Evolutionary conservation across 2,113 vertebrate species (phyloP).

Genomic region (Rhea americana): DNA sequence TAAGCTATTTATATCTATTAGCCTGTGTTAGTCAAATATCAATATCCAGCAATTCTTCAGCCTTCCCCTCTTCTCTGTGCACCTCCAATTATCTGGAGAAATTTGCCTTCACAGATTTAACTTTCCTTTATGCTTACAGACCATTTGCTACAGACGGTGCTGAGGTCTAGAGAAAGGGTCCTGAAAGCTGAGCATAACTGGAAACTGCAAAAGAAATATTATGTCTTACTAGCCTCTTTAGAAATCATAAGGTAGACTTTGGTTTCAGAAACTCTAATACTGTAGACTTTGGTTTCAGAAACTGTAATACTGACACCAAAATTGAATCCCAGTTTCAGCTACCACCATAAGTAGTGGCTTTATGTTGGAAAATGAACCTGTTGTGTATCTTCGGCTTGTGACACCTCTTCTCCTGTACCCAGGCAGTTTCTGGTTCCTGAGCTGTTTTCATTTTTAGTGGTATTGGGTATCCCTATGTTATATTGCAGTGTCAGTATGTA

Average conservation of each 20-base stretch:
- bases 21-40: background rate
- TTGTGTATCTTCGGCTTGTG: background rate
- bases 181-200: background rate
- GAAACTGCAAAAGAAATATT: background rate
- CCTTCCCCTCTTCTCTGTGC: background rate
- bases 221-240: background rate
- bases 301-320: background rate
- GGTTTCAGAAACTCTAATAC: background rate
- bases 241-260: background rate
- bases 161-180: background rate
- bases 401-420: no score
- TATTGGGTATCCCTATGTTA: background rate
- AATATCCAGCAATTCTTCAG: background rate
- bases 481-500: fast-evolving
- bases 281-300: background rate
- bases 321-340: background rate
- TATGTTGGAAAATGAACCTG: background rate
- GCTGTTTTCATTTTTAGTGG: background rate
- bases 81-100: background rate
- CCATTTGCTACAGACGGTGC: fast-evolving
- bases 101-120: background rate
- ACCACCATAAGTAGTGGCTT: background rate
- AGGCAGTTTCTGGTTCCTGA: background rate
- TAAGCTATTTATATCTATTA: background rate
- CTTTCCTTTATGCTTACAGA: background rate